phyloP scores from a whole-genome alignment of 2,888 invertebrate genomes.

The Metacarcinus magister region DNA sequence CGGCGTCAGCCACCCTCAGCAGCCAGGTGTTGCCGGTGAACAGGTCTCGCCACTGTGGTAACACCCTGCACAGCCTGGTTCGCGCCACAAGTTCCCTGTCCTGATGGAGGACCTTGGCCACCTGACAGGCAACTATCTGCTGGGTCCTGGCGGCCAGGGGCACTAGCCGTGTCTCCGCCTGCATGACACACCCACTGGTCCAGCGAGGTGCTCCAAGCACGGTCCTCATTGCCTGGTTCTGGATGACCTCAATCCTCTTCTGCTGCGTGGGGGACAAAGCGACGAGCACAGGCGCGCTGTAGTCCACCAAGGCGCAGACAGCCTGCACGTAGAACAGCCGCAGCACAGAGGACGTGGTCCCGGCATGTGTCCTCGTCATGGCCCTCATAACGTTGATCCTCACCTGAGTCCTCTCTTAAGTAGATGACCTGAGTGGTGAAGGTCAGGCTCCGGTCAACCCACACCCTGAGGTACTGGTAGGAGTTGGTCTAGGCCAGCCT shows the following conservation, averaged over 20 bases:
- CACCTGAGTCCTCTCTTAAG: background rate
- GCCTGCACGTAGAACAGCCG: conserved; percentile 30
- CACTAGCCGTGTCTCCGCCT: background rate
- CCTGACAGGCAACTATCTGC: no score
- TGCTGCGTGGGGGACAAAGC: background rate
- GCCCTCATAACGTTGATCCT: background rate
- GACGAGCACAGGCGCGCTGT: background rate
- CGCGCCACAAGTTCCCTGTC: no score
- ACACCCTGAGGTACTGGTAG: conserved; percentile 34
- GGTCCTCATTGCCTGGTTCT: background rate
- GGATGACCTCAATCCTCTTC: background rate
- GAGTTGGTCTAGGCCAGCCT: background rate
- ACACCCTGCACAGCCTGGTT: no score
- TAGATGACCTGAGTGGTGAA: background rate
- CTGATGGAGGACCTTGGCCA: no score
- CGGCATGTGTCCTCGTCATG: background rate
- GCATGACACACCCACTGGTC: background rate
- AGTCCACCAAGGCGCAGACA: background rate
- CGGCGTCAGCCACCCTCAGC: no score
- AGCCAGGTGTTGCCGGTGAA: no score
- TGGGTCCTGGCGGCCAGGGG: no score
- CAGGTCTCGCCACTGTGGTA: no score
- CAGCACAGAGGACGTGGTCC: background rate
- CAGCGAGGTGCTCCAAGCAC: background rate
- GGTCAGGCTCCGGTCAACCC: conserved; percentile 4